These are phyloP conservation scores for Peromyscus leucopus DNA, from an alignment of 2,113 vertebrate genomes.

Conservation along the genomic window DNA sequence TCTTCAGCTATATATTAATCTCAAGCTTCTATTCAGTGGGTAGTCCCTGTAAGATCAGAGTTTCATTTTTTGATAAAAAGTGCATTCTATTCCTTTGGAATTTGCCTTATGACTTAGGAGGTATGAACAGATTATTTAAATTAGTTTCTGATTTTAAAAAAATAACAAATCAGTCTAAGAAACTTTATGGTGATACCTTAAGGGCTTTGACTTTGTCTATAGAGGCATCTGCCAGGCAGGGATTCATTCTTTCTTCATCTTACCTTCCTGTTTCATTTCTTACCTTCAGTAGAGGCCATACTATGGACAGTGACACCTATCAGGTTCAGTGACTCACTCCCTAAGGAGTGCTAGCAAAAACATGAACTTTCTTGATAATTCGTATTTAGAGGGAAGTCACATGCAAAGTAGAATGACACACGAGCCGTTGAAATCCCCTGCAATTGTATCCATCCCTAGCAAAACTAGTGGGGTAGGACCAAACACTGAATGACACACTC, in stretches of 20 bases:
- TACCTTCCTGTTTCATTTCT: background rate
- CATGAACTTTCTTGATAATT: background rate
- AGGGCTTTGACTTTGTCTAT: background rate
- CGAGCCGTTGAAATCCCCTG: background rate
- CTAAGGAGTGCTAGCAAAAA: background rate
- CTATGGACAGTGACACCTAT: background rate
- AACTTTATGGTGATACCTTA: background rate
- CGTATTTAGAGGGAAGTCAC: background rate
- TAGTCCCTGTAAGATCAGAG: background rate
- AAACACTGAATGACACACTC: background rate
- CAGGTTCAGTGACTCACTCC: background rate
- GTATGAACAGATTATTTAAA: slow-evolving; percentile 14
- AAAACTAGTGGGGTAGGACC: background rate
- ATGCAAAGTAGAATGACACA: background rate
- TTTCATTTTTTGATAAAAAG: slow-evolving; percentile 28
- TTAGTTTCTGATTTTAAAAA: slow-evolving; percentile 55
- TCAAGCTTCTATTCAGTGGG: background rate
- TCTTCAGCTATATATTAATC: background rate
- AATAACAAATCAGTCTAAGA: slow-evolving; percentile 8
- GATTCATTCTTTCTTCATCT: background rate
- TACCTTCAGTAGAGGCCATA: background rate
- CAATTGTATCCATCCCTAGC: background rate
- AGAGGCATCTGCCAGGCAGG: background rate
- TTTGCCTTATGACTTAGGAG: slow-evolving; percentile 44
- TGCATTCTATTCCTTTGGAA: slow-evolving; percentile 15